Conservation (phyloP, 2,113 vertebrate species). For the Rhodinocichla rosea region DNA sequence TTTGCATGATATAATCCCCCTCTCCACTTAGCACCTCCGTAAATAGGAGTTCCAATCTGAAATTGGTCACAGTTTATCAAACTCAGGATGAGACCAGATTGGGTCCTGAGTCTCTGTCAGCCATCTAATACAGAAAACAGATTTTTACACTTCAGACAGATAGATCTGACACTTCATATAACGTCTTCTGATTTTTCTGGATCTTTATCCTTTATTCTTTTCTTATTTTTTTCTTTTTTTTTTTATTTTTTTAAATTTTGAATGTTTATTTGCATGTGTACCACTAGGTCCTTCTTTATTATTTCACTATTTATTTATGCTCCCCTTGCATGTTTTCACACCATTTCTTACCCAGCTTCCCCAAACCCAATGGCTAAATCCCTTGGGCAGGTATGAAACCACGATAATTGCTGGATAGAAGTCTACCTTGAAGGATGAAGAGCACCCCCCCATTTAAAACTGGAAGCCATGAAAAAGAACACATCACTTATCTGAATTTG, state of each 20-base stretch:
- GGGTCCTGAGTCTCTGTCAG: neutral
- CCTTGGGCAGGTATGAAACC: neutral
- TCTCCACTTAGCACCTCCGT: neutral
- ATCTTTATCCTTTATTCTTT: neutral
- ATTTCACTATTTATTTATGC: neutral
- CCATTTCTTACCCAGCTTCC: neutral
- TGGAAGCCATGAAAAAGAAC: constrained; percentile 43
- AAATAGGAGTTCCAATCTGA: constrained; percentile 23
- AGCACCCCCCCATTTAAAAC: constrained; percentile 11
- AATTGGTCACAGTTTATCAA: neutral
- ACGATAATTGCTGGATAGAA: neutral
- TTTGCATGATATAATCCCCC: constrained; percentile 19
- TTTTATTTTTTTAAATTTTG: neutral
- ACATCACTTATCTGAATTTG: constrained; percentile 60
- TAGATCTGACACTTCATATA: neutral
- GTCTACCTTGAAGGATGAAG: constrained; percentile 31
- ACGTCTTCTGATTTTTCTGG: neutral
- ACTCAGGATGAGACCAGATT: neutral
- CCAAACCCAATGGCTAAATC: neutral
- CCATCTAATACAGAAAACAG: neutral
- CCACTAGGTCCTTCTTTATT: neutral
- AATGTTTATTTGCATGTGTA: neutral
- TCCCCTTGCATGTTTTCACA: neutral
- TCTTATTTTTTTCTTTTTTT: neutral
- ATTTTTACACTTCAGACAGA: neutral